Conservation (phyloP, 1,140 invertebrate genomes). For the Cyrtorhinus lividipennis region DNA sequence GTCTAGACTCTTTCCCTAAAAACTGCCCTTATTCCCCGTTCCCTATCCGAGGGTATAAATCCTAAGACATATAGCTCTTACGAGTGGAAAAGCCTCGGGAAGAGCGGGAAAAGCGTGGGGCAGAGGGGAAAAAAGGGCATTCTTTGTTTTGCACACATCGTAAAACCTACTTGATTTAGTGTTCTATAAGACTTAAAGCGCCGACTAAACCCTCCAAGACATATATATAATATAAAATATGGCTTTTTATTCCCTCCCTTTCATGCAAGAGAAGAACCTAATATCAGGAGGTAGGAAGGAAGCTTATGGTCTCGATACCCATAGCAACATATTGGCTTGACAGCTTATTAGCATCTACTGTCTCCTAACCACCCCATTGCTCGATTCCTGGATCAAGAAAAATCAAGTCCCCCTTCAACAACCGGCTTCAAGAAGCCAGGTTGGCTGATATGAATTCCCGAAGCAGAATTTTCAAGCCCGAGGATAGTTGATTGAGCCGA, state of each 20-base stretch:
- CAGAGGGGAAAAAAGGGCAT: not conserved
- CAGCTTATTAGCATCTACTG: not conserved
- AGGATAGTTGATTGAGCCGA: too few species aligned
- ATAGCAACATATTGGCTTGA: not conserved
- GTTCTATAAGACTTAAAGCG: constrained; percentile 15
- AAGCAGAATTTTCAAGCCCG: too few species aligned
- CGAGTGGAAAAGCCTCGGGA: not conserved
- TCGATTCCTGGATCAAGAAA: too few species aligned
- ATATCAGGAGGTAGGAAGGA: not conserved
- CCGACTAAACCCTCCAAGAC: constrained; percentile 10
- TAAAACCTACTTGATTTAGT: constrained; percentile 14
- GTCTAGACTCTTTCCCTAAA: constrained; percentile 15
- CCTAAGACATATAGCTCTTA: constrained; percentile 11
- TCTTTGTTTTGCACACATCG: constrained; percentile 16
- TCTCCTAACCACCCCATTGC: not conserved
- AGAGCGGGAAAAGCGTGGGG: not conserved
- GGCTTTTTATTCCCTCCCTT: constrained; percentile 4
- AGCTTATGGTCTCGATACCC: not conserved
- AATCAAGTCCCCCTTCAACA: too few species aligned
- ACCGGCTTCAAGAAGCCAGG: too few species aligned
- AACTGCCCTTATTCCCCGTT: constrained; percentile 10
- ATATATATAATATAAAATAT: constrained; percentile 12
- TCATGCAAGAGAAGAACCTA: not conserved
- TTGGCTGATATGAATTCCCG: too few species aligned
- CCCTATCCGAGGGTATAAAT: constrained; percentile 10